Percentiles rank a stretch among this genome's conserved stretches.
phyloP scores from a whole-genome alignment of 1,140 invertebrate genomes.

The Elymnias hypermnestra region DNA sequence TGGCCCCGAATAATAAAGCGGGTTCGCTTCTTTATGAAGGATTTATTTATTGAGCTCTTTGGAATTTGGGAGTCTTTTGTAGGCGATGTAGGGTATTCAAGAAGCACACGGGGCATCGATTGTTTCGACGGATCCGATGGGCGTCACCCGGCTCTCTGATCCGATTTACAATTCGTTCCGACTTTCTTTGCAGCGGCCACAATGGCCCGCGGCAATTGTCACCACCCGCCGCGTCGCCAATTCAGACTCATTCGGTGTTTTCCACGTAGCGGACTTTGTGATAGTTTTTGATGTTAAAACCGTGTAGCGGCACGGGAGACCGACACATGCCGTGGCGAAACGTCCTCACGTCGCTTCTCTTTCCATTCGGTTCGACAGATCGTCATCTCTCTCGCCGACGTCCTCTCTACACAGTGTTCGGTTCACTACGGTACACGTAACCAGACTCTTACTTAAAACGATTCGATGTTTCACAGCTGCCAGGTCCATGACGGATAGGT shows the following conservation, averaged over 20 bases:
- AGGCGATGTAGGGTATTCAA: constrained; percentile 22
- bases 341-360: too few species aligned
- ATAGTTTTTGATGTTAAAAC: constrained; percentile 11
- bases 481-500: too few species aligned
- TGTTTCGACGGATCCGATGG: constrained; percentile 62
- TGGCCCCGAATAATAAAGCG: constrained; percentile 20
- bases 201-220: constrained; percentile 40
- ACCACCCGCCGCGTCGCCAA: constrained; percentile 44
- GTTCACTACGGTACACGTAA: too few species aligned
- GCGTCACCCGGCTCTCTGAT: constrained; percentile 53
- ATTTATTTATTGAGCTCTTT: constrained; percentile 35
- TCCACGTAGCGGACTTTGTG: constrained; percentile 10
- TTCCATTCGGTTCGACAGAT: too few species aligned
- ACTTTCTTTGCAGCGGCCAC: constrained; percentile 55
- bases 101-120: constrained; percentile 31
- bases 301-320: too few species aligned
- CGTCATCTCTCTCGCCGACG: too few species aligned
- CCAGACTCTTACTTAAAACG: too few species aligned
- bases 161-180: constrained; percentile 69
- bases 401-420: too few species aligned
- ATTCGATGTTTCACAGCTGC: too few species aligned
- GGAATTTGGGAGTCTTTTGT: constrained; percentile 59
- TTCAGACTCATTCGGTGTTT: constrained; percentile 19
- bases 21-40: constrained; percentile 30
- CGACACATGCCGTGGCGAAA: too few species aligned